These are phyloP conservation scores for Tortrix viridana DNA, from an alignment of 2,888 invertebrate genomes.

Conservation along the genomic window DNA sequence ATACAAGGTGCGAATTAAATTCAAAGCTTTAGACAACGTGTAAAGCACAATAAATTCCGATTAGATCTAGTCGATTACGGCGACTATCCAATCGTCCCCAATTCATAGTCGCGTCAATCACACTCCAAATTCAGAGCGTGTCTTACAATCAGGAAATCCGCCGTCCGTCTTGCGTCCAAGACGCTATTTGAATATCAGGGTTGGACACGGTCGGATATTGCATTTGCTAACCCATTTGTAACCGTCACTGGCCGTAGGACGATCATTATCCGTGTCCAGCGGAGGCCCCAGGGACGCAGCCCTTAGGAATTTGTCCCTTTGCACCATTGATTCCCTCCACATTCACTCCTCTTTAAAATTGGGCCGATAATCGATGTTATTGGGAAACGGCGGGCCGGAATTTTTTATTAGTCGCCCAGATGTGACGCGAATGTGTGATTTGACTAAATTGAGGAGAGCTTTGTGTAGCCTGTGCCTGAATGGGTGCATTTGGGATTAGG, in stretches of 20 bases:
- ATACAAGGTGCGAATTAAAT: too few relatives aligned
- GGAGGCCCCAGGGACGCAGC: constrained; percentile 63
- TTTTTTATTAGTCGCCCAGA: constrained; percentile 52
- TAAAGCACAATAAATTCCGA: not conserved
- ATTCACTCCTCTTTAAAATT: constrained; percentile 73
- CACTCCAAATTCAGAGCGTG: constrained; percentile 28
- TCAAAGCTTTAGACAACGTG: too few relatives aligned
- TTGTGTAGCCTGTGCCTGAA: constrained; percentile 4
- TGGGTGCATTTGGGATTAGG: constrained; percentile 3
- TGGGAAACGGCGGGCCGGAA: constrained; percentile 54
- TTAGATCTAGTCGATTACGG: not conserved
- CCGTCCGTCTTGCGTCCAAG: constrained; percentile 53
- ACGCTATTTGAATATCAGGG: constrained; percentile 72
- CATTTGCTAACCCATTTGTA: constrained; percentile 83
- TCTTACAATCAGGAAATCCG: constrained; percentile 62
- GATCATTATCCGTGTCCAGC: constrained; percentile 79
- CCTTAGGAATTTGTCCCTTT: constrained; percentile 67
- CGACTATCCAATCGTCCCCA: constrained; percentile 1
- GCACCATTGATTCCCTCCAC: constrained; percentile 72
- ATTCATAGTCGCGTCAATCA: constrained; percentile 23
- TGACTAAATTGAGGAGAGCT: constrained; percentile 31
- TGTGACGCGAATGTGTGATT: constrained; percentile 45
- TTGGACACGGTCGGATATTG: constrained; percentile 79
- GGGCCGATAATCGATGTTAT: constrained; percentile 72
- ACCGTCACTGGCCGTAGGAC: constrained; percentile 71